phyloP scores from a whole-genome alignment of 1,140 invertebrate genomes.

The Ooceraea biroi region DNA sequence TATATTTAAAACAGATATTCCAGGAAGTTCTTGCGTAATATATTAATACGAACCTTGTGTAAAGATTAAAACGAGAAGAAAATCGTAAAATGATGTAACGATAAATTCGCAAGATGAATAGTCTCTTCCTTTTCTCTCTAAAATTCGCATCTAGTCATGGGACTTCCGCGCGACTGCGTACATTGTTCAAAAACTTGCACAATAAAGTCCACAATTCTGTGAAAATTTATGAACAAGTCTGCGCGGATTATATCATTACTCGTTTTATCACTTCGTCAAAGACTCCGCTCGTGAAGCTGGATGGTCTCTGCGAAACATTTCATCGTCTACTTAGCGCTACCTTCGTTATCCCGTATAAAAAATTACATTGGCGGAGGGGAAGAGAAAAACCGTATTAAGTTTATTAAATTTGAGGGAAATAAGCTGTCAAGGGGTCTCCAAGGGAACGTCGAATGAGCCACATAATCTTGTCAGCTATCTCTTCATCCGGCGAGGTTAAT shows the following conservation, averaged over 20 bases:
- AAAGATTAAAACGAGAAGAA: not conserved
- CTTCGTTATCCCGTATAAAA: slow-evolving; percentile 26
- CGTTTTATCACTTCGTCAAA: not conserved
- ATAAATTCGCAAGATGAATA: slow-evolving; percentile 10
- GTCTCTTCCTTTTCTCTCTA: not conserved
- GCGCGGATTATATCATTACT: slow-evolving; percentile 34
- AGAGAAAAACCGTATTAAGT: too few relatives aligned
- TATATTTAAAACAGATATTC: not conserved
- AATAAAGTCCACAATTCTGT: slow-evolving; percentile 38
- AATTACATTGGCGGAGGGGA: slow-evolving; percentile 1
- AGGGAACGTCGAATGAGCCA: slow-evolving; percentile 5
- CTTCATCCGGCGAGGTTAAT: slow-evolving; percentile 20
- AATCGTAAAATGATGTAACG: slow-evolving; percentile 1
- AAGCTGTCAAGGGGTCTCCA: not conserved
- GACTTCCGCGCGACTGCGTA: not conserved
- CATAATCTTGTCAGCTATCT: slow-evolving; percentile 39
- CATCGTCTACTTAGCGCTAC: slow-evolving; percentile 1
- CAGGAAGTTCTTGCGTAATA: not conserved
- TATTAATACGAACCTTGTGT: not conserved
- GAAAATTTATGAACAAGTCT: slow-evolving; percentile 45
- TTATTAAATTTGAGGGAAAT: slow-evolving; percentile 37
- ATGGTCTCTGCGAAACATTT: slow-evolving; percentile 5
- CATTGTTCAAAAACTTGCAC: slow-evolving; percentile 29
- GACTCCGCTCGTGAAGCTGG: not conserved
- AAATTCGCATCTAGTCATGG: slow-evolving; percentile 22